Evolutionary conservation across 64 coral and sea anemone genomes (phyloP).

Genomic region (Actinia tenebrosa): DNA sequence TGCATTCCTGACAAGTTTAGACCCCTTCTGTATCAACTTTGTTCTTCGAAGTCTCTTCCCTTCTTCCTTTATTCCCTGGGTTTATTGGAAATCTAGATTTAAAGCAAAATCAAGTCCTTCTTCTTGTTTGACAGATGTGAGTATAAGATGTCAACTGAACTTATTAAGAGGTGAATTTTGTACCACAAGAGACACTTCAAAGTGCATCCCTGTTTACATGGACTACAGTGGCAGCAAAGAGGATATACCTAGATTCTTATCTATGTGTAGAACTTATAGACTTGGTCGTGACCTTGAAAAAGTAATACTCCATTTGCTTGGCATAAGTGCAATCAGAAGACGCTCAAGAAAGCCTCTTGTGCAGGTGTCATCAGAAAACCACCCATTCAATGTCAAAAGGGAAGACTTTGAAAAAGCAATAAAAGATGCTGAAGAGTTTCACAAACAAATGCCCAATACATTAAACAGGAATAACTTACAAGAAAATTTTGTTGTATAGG

Average conservation of each 20-base stretch:
- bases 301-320: conserved; percentile 12
- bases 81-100: background rate
- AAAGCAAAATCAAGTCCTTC: background rate
- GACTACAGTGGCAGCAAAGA: conserved; percentile 19
- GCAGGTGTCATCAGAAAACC: background rate
- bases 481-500: background rate
- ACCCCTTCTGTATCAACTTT: too few species aligned
- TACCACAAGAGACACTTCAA: background rate
- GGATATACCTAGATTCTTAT: conserved; percentile 18
- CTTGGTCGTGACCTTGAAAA: background rate
- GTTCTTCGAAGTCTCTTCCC: too few species aligned
- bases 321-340: background rate
- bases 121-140: conserved; percentile 1
- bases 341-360: background rate
- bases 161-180: conserved; percentile 14
- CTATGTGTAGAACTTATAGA: conserved; percentile 6
- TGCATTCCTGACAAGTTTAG: too few species aligned
- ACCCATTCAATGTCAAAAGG: background rate
- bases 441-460: background rate
- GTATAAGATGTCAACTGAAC: conserved; percentile 8
- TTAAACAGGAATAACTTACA: background rate
- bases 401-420: background rate
- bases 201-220: conserved; percentile 16
- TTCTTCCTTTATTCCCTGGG: too few species aligned
- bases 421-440: background rate